A percentile compares a stretch with the other conserved stretches of the same genome.
phyloP scores from a whole-genome alignment of 2,888 invertebrate species.

The Caenorhabditis afra region DNA sequence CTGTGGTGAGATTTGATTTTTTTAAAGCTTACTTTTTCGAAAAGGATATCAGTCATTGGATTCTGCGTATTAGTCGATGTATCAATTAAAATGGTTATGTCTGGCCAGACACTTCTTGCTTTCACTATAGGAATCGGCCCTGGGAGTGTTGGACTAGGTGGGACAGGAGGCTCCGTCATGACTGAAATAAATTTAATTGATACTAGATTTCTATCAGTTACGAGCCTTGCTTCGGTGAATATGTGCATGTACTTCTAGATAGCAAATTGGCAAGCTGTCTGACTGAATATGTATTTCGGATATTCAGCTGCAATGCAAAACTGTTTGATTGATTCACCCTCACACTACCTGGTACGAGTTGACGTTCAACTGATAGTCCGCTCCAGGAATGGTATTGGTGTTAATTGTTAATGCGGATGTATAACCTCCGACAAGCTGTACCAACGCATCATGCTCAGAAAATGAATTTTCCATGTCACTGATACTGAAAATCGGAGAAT shows the following conservation, averaged over 20 bases:
- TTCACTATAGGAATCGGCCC: constrained; percentile 62
- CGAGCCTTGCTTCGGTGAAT: constrained; percentile 31
- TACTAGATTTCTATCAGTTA: background rate
- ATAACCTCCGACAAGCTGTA: constrained; percentile 46
- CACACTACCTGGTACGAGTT: constrained; percentile 20
- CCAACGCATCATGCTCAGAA: constrained; percentile 47
- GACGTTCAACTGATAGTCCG: constrained; percentile 47
- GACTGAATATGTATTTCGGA: constrained; percentile 23
- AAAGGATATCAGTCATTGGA: constrained; percentile 34
- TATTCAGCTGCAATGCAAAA: constrained; percentile 22
- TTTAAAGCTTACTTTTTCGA: constrained; percentile 27
- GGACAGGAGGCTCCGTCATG: constrained; percentile 32
- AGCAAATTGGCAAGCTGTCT: constrained; percentile 48
- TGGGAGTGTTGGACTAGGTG: constrained; percentile 50
- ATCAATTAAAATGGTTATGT: constrained; percentile 62
- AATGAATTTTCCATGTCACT: constrained; percentile 45
- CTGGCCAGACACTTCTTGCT: constrained; percentile 63
- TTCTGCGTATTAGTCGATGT: constrained; percentile 23
- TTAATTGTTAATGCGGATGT: constrained; percentile 49
- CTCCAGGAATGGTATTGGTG: constrained; percentile 41
- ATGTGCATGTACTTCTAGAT: constrained; percentile 31
- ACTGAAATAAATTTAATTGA: constrained; percentile 22
- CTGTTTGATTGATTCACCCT: background rate
- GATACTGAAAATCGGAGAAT: constrained; percentile 27
- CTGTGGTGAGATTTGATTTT: background rate